Conservation (phyloP, 1,140 invertebrate genomes). For the Drosophila fuyamai region DNA sequence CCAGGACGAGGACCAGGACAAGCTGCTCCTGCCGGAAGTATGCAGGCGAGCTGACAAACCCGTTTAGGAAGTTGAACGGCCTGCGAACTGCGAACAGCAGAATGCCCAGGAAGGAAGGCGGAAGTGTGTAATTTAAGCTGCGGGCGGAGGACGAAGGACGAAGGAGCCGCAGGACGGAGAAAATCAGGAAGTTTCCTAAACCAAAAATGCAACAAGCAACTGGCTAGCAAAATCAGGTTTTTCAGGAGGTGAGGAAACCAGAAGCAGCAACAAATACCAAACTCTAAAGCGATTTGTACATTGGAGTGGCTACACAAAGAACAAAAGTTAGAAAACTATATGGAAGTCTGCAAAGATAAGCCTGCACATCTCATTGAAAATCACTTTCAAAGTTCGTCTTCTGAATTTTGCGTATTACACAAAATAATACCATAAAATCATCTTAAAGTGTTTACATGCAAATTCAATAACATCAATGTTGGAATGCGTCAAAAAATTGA, state of each 20-base stretch:
- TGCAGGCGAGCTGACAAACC: conserved; percentile 49
- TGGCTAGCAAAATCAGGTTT: background rate
- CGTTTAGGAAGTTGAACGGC: conserved; percentile 46
- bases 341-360: too few species aligned
- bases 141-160: conserved; percentile 19
- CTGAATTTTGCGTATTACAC: too few species aligned
- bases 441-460: too few species aligned
- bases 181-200: conserved; percentile 41
- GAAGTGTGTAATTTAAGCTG: conserved; percentile 79
- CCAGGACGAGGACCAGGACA: background rate
- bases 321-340: background rate
- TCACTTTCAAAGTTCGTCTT: too few species aligned
- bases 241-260: background rate
- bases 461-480: too few species aligned
- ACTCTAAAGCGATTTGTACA: background rate
- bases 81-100: conserved; percentile 8
- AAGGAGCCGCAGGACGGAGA: background rate
- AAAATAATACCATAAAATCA: too few species aligned
- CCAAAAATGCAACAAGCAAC: conserved; percentile 71
- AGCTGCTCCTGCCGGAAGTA: conserved; percentile 26
- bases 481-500: too few species aligned
- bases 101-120: conserved; percentile 64
- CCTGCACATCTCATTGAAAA: too few species aligned
- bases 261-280: background rate
- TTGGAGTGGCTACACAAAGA: too few species aligned